phyloP scores from a whole-genome alignment of 2,113 vertebrate species.

The Asarcornis scutulata region DNA sequence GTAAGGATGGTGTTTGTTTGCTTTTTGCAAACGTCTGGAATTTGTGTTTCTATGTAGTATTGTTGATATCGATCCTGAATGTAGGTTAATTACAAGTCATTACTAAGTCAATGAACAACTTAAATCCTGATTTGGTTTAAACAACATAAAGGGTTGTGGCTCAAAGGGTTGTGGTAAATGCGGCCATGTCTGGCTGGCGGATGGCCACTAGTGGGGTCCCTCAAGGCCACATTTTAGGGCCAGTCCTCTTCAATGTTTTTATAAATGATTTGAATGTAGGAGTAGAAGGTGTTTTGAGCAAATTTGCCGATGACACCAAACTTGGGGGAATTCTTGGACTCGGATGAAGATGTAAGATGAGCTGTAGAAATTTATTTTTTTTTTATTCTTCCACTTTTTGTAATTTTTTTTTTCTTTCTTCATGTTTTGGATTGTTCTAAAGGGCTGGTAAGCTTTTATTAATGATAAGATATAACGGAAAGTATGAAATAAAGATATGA shows the following conservation, averaged over 20 bases:
- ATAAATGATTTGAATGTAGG: too few species aligned
- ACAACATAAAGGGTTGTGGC: background rate
- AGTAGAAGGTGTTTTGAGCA: too few species aligned
- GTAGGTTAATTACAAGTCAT: background rate
- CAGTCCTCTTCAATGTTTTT: too few species aligned
- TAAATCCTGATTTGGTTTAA: background rate
- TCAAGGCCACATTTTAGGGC: too few species aligned
- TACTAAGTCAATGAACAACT: background rate
- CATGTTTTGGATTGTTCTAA: background rate
- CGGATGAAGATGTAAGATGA: too few species aligned
- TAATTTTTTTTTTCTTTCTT: background rate
- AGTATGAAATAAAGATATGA: background rate
- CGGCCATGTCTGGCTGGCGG: too few species aligned
- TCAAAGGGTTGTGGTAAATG: too few species aligned
- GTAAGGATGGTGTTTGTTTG: background rate
- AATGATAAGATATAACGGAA: background rate
- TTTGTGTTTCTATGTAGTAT: fast-evolving
- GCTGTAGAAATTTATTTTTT: background rate
- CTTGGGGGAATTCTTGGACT: too few species aligned
- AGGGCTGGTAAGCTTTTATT: background rate
- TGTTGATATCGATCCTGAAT: background rate
- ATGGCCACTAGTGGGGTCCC: too few species aligned
- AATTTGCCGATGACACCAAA: too few species aligned
- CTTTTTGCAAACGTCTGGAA: background rate
- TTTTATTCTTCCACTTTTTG: too few species aligned